Percentiles rank a stretch among this genome's conserved stretches.
phyloP scores from a whole-genome alignment of 2,888 invertebrate species.

The Ephialtes manifestator region DNA sequence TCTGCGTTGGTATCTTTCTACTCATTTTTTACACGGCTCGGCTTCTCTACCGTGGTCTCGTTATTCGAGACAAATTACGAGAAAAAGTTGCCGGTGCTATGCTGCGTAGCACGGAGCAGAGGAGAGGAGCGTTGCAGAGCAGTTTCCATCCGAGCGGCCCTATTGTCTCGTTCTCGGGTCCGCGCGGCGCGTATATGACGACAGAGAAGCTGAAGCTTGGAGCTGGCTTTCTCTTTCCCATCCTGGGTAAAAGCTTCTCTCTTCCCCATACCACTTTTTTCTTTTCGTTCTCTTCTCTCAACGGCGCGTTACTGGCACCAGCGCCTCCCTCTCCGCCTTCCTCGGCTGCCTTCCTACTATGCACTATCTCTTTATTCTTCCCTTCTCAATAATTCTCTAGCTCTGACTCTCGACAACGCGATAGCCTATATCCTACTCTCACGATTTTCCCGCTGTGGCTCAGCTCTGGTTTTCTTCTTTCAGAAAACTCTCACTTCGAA shows the following conservation, averaged over 20 bases:
- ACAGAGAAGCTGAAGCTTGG: background rate
- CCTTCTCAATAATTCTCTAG: slow-evolving; percentile 64
- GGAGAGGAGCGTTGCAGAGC: slow-evolving; percentile 39
- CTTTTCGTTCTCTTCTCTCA: slow-evolving; percentile 59
- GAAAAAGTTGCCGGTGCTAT: slow-evolving; percentile 67
- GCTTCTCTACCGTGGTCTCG: slow-evolving; percentile 63
- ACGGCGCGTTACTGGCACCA: slow-evolving; percentile 41
- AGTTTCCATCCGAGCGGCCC: slow-evolving; percentile 70
- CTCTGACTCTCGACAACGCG: slow-evolving; percentile 38
- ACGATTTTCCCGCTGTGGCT: slow-evolving; percentile 25
- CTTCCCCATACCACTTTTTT: slow-evolving; percentile 22
- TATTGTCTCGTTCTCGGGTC: slow-evolving; percentile 68
- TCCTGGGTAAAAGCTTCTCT: slow-evolving; percentile 58
- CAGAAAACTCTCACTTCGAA: background rate
- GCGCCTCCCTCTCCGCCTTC: slow-evolving; percentile 49
- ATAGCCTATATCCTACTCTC: slow-evolving; percentile 40
- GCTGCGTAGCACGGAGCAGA: slow-evolving; percentile 31
- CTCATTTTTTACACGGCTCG: slow-evolving; percentile 57
- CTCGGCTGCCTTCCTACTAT: slow-evolving; percentile 48
- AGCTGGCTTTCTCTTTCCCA: slow-evolving; percentile 39
- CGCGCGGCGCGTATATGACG: slow-evolving; percentile 48
- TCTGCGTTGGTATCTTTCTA: slow-evolving; percentile 68
- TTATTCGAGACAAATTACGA: slow-evolving; percentile 74
- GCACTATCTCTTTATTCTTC: slow-evolving; percentile 64
- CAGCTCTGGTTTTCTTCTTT: background rate